phyloP scores from a whole-genome alignment of 2,113 vertebrate genomes.

The Hyperoodon ampullatus region DNA sequence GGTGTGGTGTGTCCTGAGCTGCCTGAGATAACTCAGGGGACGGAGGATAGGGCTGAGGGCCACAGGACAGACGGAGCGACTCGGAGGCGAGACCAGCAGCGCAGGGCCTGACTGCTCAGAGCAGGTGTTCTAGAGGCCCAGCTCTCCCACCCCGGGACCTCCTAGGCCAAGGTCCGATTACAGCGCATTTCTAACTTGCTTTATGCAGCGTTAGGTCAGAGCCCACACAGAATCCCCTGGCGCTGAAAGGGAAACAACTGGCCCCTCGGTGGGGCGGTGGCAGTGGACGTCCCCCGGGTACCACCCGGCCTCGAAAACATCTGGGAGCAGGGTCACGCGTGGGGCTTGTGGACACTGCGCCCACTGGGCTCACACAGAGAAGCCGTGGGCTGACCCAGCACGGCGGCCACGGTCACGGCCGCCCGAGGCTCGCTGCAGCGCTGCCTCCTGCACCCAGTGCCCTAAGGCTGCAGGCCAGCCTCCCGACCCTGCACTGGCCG shows the following conservation, averaged over 20 bases:
- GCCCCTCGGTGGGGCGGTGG: rapidly evolving
- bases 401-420: rapidly evolving
- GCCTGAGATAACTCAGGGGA: rapidly evolving
- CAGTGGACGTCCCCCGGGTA: rapidly evolving
- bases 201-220: rapidly evolving
- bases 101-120: neutral
- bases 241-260: no score
- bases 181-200: rapidly evolving
- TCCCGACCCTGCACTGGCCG: rapidly evolving
- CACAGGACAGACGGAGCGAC: neutral
- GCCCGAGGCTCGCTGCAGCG: neutral
- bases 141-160: neutral
- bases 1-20: neutral
- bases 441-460: rapidly evolving
- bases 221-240: neutral
- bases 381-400: rapidly evolving
- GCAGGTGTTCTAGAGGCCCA: neutral
- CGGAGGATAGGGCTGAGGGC: neutral
- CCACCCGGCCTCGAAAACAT: neutral
- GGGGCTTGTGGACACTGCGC: rapidly evolving
- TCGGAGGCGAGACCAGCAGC: neutral
- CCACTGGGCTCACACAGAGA: neutral
- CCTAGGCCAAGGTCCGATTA: neutral
- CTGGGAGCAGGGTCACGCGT: neutral
- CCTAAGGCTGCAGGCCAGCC: neutral